Evolutionary conservation across 1,140 invertebrate genomes (phyloP).

Genomic region (Pachyrhynchus sulphureomaculatus): DNA sequence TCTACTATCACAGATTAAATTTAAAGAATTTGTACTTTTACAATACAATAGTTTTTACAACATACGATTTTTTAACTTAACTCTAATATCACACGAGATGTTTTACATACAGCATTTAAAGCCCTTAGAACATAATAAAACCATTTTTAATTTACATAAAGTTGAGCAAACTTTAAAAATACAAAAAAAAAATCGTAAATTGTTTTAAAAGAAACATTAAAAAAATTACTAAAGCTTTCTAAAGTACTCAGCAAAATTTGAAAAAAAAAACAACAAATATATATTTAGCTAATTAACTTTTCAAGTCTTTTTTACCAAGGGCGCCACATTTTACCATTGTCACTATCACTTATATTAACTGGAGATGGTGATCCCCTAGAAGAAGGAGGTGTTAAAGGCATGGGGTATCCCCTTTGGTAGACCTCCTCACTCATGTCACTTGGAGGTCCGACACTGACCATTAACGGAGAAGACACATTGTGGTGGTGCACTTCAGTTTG

Average conservation of each 20-base stretch:
- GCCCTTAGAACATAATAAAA: no score
- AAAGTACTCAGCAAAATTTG: neutral
- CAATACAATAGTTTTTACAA: neutral
- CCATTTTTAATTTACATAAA: no score
- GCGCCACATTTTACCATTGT: constrained; percentile 56
- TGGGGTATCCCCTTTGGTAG: constrained; percentile 55
- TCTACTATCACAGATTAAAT: neutral
- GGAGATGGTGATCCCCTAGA: constrained; percentile 50
- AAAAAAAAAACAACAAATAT: neutral
- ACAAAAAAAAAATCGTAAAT: no score
- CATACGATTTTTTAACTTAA: neutral
- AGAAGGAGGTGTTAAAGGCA: constrained; percentile 64
- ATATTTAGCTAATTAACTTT: no score
- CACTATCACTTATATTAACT: constrained; percentile 13
- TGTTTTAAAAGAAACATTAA: no score
- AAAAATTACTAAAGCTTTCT: neutral
- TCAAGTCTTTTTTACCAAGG: constrained; percentile 63
- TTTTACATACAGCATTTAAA: neutral
- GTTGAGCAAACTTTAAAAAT: no score
- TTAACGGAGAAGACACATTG: constrained; percentile 49
- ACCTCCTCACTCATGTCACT: constrained; percentile 55
- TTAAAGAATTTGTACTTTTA: neutral
- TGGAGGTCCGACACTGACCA: constrained; percentile 48
- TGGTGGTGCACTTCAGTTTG: neutral
- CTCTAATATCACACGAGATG: neutral